A percentile compares a stretch with the other conserved stretches of the same genome.
Evolutionary conservation across 2,113 vertebrate genomes (phyloP).

Genomic region (Chascanopsetta lugubris): DNA sequence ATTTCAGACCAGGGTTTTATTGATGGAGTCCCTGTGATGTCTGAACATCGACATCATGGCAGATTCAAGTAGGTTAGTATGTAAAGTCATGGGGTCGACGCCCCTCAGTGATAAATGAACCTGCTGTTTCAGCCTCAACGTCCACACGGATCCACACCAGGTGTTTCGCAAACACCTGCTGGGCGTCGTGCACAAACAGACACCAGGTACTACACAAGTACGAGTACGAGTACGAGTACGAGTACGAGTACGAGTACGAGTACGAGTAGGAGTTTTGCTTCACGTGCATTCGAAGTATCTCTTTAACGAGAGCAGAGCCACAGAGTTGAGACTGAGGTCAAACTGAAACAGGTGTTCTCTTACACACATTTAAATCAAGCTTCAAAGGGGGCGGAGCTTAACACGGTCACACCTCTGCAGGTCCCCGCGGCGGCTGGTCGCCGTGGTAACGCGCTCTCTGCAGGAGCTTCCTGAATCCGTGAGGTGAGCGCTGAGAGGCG

Average conservation of each 20-base stretch:
- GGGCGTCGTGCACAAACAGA: slow-evolving; percentile 54
- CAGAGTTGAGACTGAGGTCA: slow-evolving; percentile 87
- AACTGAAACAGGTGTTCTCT: slow-evolving; percentile 63
- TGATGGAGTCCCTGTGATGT: too few species aligned
- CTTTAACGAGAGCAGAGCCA: slow-evolving; percentile 49
- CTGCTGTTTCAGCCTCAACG: slow-evolving; percentile 49
- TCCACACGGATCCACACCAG: slow-evolving; percentile 37
- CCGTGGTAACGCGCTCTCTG: slow-evolving; percentile 52
- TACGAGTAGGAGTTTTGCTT: too few species aligned
- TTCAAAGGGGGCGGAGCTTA: slow-evolving; percentile 53
- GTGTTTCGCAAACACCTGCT: slow-evolving; percentile 30
- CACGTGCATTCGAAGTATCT: slow-evolving; percentile 52
- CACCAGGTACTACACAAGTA: slow-evolving; percentile 72
- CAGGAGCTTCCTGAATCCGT: slow-evolving; percentile 9
- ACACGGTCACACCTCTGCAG: slow-evolving; percentile 27
- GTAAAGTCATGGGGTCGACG: slow-evolving; percentile 59
- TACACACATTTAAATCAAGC: slow-evolving; percentile 52
- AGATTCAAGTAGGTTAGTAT: slow-evolving; percentile 80
- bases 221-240: too few species aligned
- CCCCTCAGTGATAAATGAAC: slow-evolving; percentile 44
- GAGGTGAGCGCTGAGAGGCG: slow-evolving; percentile 28
- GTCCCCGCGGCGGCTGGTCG: slow-evolving; percentile 34
- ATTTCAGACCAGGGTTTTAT: too few species aligned
- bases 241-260: too few species aligned
- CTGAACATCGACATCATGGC: slow-evolving; percentile 68